Percentiles rank a stretch among this genome's conserved stretches.
phyloP scores from a whole-genome alignment of 35 echinoderm and acorn worm species.

The Diadema setosum region DNA sequence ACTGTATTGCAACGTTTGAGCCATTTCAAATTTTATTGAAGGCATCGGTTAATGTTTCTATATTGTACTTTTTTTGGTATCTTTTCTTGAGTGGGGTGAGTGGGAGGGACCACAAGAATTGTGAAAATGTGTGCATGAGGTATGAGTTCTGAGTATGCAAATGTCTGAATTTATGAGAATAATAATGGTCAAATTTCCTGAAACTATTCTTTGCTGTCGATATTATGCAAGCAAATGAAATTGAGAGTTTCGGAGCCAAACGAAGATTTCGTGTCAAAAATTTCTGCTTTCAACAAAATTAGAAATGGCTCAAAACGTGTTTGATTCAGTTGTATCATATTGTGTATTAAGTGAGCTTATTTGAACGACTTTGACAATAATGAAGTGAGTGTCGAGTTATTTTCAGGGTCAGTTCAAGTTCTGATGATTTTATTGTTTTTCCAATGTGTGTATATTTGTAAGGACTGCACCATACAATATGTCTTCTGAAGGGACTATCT shows the following conservation, averaged over 20 bases:
- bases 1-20: background rate
- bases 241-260: background rate
- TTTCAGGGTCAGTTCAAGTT: background rate
- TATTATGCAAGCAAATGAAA: background rate
- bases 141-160: background rate
- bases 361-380: background rate
- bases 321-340: conserved; percentile 9
- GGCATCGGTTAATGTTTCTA: background rate
- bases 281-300: conserved; percentile 17
- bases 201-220: background rate
- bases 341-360: background rate
- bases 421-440: background rate
- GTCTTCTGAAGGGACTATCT: background rate
- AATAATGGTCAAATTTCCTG: background rate
- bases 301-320: conserved; percentile 3
- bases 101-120: too few relatives aligned
- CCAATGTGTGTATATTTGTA: conserved; percentile 14
- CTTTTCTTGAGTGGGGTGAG: background rate
- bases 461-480: background rate
- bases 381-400: background rate
- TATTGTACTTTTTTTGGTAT: conserved; percentile 18
- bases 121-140: background rate
- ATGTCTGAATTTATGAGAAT: background rate
- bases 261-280: background rate
- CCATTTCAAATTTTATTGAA: conserved; percentile 25